Evolutionary conservation across 2,113 vertebrate species (phyloP).

Genomic region (Elanus axillaris): DNA sequence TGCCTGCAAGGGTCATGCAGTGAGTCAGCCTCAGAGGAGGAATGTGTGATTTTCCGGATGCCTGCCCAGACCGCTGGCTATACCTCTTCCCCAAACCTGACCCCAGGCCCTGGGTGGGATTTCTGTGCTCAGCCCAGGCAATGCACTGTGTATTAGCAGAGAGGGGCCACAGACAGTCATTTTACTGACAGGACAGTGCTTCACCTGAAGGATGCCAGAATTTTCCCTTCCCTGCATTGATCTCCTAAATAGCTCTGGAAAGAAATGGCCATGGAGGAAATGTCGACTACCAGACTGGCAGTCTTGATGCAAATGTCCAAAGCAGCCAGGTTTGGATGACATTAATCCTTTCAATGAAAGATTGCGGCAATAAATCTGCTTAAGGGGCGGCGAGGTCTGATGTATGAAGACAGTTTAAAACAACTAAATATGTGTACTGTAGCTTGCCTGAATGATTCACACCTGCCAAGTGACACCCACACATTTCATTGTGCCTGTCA

Average conservation of each 20-base stretch:
- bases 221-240: background rate
- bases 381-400: background rate
- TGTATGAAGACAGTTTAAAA: slow-evolving; percentile 47
- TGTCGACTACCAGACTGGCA: background rate
- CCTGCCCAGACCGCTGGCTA: background rate
- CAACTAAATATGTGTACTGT: slow-evolving; percentile 37
- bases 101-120: background rate
- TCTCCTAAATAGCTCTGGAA: background rate
- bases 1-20: background rate
- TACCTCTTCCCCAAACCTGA: background rate
- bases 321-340: background rate
- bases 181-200: background rate
- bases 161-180: background rate
- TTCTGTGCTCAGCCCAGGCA: background rate
- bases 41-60: background rate
- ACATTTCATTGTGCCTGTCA: slow-evolving; percentile 42
- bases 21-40: background rate
- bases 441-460: slow-evolving; percentile 40
- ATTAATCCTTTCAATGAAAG: slow-evolving; percentile 20
- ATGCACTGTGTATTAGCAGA: background rate
- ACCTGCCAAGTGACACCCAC: slow-evolving; percentile 54
- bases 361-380: background rate
- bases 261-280: background rate
- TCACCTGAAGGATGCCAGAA: background rate
- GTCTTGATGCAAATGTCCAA: slow-evolving; percentile 20